Evolutionary conservation across 2,113 vertebrate genomes (phyloP), one percentile per base, ranked within the genome.

Genomic region (Osmerus eperlanus): DNA sequence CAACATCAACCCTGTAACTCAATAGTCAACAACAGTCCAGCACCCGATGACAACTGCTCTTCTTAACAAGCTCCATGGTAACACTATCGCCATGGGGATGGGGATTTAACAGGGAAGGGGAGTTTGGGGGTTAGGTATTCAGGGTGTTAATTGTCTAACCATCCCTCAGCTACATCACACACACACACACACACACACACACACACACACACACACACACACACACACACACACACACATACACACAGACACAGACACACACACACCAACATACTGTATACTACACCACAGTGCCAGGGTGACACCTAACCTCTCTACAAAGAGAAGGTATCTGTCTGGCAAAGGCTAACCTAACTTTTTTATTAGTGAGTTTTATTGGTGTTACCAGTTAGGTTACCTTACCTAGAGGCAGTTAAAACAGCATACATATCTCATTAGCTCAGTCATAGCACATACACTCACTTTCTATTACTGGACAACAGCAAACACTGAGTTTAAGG

Each of bases 11-110:
- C 79, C 79, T 77, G 86, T 71, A 88, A 88, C 73, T 19, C 3
- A 77, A 90, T 74, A 80, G 82, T 68, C 29, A 19, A 52, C 67
- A 70, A 73, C 62, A 73, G 78, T 19, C 79, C 71, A 75, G 74
- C 82, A 52, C 72, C 78, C 21, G 67, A 76, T 85, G 86, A 88
- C 88, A 89, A 88, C 83, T 84, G 86, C 76, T 83, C 82, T 75
- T 80, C 83, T 83, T 85, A 88, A 89, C 82, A 53, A 85, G 84
- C 81, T 65, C 72, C 74, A 62, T 70, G 71, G 77, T 76, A 73
- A 81, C 67, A 70, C 65, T 56, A 63, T 82, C 82, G 58, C 70
- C 81, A 77, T 63, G 85, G 83, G 28, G 62, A 68, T 74, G 77
- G 36, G 65, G 72, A 75, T 70, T 75, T 86, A 78, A 52, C 65